phyloP scores from a whole-genome alignment of 37 sponge, comb jelly and placozoan species.

The Chondrosia reniformis region DNA sequence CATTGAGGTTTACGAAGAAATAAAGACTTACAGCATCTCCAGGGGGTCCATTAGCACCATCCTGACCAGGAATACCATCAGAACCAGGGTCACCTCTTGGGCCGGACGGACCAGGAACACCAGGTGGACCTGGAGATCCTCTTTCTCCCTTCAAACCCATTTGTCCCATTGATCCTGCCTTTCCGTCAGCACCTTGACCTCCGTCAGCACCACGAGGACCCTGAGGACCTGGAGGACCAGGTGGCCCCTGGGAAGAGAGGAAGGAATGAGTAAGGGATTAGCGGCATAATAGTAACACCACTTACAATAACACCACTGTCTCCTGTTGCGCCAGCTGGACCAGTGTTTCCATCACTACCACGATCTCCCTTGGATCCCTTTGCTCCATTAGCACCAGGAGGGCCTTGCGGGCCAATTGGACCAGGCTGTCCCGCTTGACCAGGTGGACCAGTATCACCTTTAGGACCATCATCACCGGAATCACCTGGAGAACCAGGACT shows the following conservation, averaged over 20 bases:
- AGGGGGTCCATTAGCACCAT: neutral
- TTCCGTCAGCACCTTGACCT: neutral
- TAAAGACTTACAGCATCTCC: constrained; percentile 1
- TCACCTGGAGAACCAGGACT: neutral
- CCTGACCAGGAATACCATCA: neutral
- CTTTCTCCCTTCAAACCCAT: constrained; percentile 10
- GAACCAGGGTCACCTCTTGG: neutral
- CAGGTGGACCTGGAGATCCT: constrained; percentile 3
- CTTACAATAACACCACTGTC: neutral
- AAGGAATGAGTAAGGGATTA: neutral
- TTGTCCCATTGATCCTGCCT: neutral
- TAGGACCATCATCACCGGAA: neutral
- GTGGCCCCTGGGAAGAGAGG: constrained; percentile 33
- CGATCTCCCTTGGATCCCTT: constrained; percentile 6
- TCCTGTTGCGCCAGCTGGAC: neutral
- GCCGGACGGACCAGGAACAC: neutral
- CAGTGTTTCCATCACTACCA: constrained; percentile 1
- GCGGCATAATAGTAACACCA: neutral
- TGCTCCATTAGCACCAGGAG: neutral
- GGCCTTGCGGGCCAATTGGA: neutral
- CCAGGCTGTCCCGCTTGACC: neutral
- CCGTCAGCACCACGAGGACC: constrained; percentile 26
- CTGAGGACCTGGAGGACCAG: constrained; percentile 31
- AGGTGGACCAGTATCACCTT: neutral
- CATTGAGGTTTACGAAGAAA: neutral